Evolutionary conservation across 2,888 invertebrate genomes (phyloP).

Genomic region (Acrobasis consociella): DNA sequence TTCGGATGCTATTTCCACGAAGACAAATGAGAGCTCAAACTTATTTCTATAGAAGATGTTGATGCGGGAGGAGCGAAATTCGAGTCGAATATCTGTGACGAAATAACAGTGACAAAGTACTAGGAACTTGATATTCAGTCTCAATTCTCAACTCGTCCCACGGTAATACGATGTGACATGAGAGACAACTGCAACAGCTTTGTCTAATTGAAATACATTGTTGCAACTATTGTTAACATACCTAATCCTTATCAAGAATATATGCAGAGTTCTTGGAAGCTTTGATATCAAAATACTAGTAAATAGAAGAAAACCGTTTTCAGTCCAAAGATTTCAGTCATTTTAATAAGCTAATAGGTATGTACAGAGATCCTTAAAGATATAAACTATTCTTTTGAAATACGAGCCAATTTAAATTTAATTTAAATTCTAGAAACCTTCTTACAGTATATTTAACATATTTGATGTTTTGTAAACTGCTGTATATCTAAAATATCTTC

Average conservation of each 20-base stretch:
- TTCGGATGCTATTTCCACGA: constrained; percentile 57
- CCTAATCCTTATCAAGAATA: too few species aligned
- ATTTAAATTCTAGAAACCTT: too few species aligned
- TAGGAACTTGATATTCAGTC: constrained; percentile 10
- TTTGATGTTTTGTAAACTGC: too few species aligned
- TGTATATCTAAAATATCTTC: neutral
- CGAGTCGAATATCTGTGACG: constrained; percentile 21
- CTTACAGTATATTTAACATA: too few species aligned
- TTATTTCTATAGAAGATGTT: constrained; percentile 38
- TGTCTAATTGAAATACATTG: constrained; percentile 10
- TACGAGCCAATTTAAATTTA: too few species aligned
- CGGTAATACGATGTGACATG: constrained; percentile 3
- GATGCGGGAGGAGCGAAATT: constrained; percentile 12
- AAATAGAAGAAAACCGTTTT: too few species aligned
- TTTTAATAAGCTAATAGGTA: too few species aligned
- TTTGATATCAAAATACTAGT: too few species aligned
- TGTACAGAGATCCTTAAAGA: too few species aligned
- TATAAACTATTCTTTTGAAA: too few species aligned
- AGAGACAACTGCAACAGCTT: neutral
- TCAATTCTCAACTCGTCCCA: constrained; percentile 4
- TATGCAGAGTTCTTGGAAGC: too few species aligned
- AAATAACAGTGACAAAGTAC: constrained; percentile 15
- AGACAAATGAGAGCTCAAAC: constrained; percentile 61
- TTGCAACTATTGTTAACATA: neutral
- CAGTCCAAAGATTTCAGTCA: too few species aligned